Conservation (phyloP, 1,140 invertebrate species). For the Eueides isabella region DNA sequence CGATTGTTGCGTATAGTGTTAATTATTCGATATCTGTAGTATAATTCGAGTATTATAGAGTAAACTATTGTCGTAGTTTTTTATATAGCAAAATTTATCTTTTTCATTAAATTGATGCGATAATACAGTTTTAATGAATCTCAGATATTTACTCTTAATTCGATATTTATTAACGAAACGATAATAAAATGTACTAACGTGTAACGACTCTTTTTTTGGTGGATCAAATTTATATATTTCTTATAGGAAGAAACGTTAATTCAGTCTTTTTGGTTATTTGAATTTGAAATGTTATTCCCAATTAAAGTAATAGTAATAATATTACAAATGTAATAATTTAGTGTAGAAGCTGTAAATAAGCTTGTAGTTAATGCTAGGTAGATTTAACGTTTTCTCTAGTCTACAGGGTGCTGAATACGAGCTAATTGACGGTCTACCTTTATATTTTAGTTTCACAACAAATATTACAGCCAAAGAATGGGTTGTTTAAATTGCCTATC, state of each 20-base stretch:
- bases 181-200: neutral
- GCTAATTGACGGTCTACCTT: conserved; percentile 46
- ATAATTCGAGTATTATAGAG: conserved; percentile 24
- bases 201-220: neutral
- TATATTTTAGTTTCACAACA: conserved; percentile 35
- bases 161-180: neutral
- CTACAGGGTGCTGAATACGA: conserved; percentile 65
- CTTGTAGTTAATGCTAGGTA: conserved; percentile 65
- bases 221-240: neutral
- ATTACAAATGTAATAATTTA: neutral
- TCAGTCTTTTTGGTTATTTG: neutral
- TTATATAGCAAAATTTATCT: conserved; percentile 20
- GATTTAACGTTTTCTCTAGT: conserved; percentile 66
- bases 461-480: conserved; percentile 51
- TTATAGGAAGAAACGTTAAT: neutral
- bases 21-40: conserved; percentile 22
- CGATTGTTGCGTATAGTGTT: conserved; percentile 20
- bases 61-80: conserved; percentile 21
- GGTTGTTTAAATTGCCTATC: conserved; percentile 47
- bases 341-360: conserved; percentile 58
- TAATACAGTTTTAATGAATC: neutral
- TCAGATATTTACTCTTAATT: neutral
- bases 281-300: neutral
- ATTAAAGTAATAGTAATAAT: neutral
- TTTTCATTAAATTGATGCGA: neutral